A percentile compares a stretch with the other conserved stretches of the same genome.
Conservation (phyloP, 2,888 invertebrate genomes). For the Chirona hameri region DNA sequence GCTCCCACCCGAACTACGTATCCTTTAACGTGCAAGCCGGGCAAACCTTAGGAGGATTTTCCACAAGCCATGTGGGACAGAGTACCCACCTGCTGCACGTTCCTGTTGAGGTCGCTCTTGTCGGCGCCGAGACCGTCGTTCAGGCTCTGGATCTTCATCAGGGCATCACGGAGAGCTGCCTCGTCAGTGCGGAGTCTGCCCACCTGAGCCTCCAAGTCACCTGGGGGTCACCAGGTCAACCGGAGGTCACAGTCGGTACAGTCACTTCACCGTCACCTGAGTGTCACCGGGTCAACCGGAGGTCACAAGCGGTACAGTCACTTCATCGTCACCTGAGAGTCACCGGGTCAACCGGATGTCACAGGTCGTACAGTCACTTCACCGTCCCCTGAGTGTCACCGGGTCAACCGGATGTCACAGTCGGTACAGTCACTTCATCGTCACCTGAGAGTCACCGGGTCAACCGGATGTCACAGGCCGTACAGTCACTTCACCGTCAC, state of each 20-base stretch:
- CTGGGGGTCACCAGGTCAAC: not conserved
- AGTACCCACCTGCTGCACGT: not conserved
- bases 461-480: not conserved
- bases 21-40: too few species aligned
- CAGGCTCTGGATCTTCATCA: not conserved
- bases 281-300: not conserved
- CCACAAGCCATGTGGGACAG: too few species aligned
- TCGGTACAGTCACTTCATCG: too few species aligned
- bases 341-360: not conserved
- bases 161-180: not conserved
- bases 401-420: not conserved
- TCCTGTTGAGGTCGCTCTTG: conserved; percentile 1
- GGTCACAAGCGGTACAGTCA: too few species aligned
- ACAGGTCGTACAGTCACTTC: not conserved
- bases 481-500: not conserved
- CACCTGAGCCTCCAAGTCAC: not conserved
- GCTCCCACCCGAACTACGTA: too few species aligned
- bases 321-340: not conserved
- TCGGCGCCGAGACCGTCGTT: conserved; percentile 7
- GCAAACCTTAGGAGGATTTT: too few species aligned
- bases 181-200: not conserved
- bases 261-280: not conserved
- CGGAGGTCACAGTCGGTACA: not conserved
- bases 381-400: not conserved
- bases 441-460: not conserved